These are phyloP conservation scores for Drosophila serrata DNA, from an alignment of 1,140 invertebrate genomes.

Conservation along the genomic window DNA sequence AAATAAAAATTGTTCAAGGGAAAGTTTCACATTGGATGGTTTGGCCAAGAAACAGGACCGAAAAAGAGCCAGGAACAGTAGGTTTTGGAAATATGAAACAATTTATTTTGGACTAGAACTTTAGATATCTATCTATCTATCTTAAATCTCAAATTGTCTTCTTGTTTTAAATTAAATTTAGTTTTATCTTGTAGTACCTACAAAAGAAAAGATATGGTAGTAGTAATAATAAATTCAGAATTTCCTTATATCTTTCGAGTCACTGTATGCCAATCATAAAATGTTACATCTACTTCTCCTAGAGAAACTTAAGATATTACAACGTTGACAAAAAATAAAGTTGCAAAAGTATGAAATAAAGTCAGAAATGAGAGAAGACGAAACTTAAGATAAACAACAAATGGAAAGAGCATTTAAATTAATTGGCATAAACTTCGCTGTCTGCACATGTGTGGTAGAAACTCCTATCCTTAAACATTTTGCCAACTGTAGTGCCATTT, in stretches of 20 bases:
- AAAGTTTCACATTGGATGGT: constrained; percentile 53
- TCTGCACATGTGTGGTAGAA: constrained; percentile 24
- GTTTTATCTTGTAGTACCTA: neutral
- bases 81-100: neutral
- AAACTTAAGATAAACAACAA: constrained; percentile 66
- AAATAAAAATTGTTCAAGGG: constrained; percentile 50
- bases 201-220: neutral
- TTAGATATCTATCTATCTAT: neutral
- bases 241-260: neutral
- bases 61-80: constrained; percentile 6
- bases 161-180: neutral
- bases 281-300: constrained; percentile 16
- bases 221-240: neutral
- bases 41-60: constrained; percentile 26
- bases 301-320: constrained; percentile 24
- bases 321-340: constrained; percentile 29
- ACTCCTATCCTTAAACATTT: constrained; percentile 12
- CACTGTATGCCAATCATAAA: constrained; percentile 31
- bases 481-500: constrained; percentile 14
- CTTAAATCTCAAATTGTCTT: neutral
- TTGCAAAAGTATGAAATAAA: constrained; percentile 26
- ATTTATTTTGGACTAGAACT: neutral
- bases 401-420: constrained; percentile 65
- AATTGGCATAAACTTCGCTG: constrained; percentile 53
- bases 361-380: constrained; percentile 2